phyloP scores from a whole-genome alignment of 2,113 vertebrate genomes.

The Perca fluviatilis region DNA sequence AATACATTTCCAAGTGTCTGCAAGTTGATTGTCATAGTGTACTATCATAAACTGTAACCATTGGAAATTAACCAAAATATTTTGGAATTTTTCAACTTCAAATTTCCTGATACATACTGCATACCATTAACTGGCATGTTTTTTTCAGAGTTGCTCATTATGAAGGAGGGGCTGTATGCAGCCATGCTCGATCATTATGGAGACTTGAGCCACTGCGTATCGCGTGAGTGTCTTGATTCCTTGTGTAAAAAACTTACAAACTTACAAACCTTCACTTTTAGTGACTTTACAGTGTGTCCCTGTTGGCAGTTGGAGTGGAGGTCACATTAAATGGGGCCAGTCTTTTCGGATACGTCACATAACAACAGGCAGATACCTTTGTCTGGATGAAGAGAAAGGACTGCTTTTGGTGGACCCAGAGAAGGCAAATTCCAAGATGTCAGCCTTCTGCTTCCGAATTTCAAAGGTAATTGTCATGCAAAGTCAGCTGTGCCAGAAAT shows the following conservation, averaged over 20 bases:
- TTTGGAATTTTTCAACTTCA: neutral
- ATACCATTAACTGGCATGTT: neutral
- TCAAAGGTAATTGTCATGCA: constrained; percentile 88
- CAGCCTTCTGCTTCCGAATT: constrained; percentile 92
- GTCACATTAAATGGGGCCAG: constrained; percentile 95
- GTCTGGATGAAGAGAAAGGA: constrained; percentile 91
- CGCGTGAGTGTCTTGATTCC: constrained; percentile 76
- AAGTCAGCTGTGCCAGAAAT: neutral
- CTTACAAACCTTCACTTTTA: neutral
- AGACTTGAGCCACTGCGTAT: constrained; percentile 92
- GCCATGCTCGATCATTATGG: constrained; percentile 94
- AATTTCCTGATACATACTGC: neutral
- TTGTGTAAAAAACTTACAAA: neutral
- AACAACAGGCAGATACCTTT: constrained; percentile 92
- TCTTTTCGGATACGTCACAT: constrained; percentile 92
- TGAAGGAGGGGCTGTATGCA: constrained; percentile 92
- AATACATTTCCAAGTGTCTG: neutral
- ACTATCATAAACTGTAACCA: neutral
- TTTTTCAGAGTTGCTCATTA: constrained; percentile 89
- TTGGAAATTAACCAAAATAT: neutral
- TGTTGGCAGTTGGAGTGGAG: constrained; percentile 88
- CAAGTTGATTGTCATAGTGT: neutral
- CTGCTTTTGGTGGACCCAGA: constrained; percentile 90
- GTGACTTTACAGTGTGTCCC: neutral
- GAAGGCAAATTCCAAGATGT: constrained; percentile 90